Percentiles rank a stretch among this genome's conserved stretches.
Evolutionary conservation across 2,888 invertebrate genomes (phyloP).

Genomic region (Hirtodrosophila histrioides): DNA sequence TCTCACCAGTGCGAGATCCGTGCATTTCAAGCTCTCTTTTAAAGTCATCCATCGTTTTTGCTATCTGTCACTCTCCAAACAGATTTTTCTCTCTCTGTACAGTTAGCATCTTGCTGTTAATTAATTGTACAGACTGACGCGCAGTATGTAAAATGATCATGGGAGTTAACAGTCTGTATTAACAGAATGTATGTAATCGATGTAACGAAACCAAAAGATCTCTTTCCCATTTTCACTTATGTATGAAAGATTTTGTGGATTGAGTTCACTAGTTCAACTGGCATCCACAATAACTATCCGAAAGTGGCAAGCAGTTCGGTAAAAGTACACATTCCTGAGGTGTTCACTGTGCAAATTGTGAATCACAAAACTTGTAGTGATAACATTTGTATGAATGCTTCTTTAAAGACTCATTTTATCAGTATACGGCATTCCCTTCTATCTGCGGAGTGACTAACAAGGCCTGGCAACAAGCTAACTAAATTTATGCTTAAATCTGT

Average conservation of each 20-base stretch:
- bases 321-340: no score
- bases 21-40: constrained; percentile 4
- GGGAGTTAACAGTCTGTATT: constrained; percentile 23
- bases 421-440: background rate
- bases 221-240: no score
- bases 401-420: constrained; percentile 17
- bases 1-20: constrained; percentile 28
- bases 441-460: constrained; percentile 10
- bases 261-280: no score
- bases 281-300: no score
- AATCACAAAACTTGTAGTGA: constrained; percentile 33
- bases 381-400: constrained; percentile 14
- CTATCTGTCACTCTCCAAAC: constrained; percentile 6
- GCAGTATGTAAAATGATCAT: constrained; percentile 4
- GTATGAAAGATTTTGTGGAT: no score
- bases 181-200: constrained; percentile 12
- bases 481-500: background rate
- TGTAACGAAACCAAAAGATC: background rate
- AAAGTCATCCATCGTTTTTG: constrained; percentile 6
- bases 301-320: no score
- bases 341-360: constrained; percentile 14
- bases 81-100: constrained; percentile 27
- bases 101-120: constrained; percentile 53
- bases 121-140: constrained; percentile 36
- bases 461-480: no score